Conservation (phyloP, 2,797 vertebrate species). For the Parauchenoglanis punctatus region DNA sequence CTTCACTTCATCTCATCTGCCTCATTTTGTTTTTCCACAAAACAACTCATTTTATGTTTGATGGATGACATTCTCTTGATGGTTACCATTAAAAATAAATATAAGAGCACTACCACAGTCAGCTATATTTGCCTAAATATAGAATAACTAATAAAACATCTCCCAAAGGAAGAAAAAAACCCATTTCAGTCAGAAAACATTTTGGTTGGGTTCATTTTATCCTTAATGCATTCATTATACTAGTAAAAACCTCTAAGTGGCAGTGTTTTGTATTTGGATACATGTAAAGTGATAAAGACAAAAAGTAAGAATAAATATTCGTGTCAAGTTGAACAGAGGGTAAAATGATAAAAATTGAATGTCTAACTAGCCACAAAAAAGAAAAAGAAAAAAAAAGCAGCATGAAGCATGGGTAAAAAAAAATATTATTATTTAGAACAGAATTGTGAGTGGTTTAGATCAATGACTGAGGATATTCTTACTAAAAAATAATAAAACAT, state of each 20-base stretch:
- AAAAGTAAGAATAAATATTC: neutral
- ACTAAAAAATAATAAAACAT: neutral
- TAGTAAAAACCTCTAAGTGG: neutral
- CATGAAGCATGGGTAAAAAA: neutral
- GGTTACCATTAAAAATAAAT: neutral
- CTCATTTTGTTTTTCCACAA: neutral
- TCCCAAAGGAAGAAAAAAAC: neutral
- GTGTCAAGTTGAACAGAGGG: neutral
- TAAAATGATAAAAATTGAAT: neutral
- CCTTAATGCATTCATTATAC: neutral
- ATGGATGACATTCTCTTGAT: neutral
- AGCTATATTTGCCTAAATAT: neutral
- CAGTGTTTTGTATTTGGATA: neutral
- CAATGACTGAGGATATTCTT: neutral
- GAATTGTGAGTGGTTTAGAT: neutral
- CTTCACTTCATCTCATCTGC: neutral
- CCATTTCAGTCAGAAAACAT: neutral
- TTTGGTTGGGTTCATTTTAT: neutral
- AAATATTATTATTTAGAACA: neutral
- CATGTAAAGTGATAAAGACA: neutral
- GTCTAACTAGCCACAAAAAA: neutral
- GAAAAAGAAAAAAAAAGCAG: too few relatives aligned
- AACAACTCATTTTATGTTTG: neutral
- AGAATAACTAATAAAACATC: neutral
- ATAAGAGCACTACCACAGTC: neutral